These are phyloP conservation scores for Guaruba guarouba DNA, from an alignment of 2,113 vertebrate species.

Conservation along the genomic window DNA sequence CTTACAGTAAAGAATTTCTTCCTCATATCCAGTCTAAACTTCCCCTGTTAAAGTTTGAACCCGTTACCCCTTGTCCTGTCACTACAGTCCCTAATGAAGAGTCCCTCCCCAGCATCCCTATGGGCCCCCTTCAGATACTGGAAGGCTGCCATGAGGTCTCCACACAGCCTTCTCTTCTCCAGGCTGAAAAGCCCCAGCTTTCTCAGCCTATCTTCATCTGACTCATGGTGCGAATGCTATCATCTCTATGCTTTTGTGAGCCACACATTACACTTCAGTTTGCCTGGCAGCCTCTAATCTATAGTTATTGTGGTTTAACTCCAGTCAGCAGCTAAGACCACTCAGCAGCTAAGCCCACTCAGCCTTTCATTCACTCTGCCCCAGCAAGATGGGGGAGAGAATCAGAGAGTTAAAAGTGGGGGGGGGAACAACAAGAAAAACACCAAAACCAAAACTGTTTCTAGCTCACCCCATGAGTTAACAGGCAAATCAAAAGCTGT, in stretches of 20 bases:
- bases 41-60: no score
- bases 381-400: not conserved
- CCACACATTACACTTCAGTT: not conserved
- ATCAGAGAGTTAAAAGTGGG: no score
- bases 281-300: not conserved
- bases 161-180: no score
- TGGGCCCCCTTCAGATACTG: no score
- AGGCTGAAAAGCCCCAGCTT: no score
- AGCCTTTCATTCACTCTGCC: not conserved
- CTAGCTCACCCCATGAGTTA: not conserved
- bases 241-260: not conserved
- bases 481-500: not conserved
- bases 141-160: no score
- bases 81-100: no score
- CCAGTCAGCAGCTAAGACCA: not conserved
- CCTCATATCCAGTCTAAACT: no score
- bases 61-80: no score
- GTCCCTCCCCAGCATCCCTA: no score
- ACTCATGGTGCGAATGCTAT: not conserved
- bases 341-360: not conserved
- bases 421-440: not conserved
- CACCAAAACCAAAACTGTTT: not conserved
- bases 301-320: not conserved
- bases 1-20: no score
- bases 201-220: not conserved